These are phyloP conservation scores for Trichogramma pretiosum DNA, from an alignment of 1,140 invertebrate genomes.

Conservation along the genomic window DNA sequence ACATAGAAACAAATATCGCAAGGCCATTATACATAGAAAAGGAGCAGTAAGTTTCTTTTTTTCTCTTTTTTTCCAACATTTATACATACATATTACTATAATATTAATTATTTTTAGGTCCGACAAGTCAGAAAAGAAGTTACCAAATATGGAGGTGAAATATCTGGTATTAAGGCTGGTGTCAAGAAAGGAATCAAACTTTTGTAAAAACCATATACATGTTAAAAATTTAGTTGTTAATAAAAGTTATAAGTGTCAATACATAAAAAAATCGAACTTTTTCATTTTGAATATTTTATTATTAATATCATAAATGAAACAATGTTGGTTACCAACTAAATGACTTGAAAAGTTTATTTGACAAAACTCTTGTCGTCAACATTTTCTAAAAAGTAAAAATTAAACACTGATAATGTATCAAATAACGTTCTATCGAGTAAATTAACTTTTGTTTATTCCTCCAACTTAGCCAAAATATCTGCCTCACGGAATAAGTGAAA, in stretches of 20 bases:
- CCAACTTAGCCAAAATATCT: slow-evolving; percentile 92
- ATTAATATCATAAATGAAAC: slow-evolving; percentile 32
- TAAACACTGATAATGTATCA: slow-evolving; percentile 2
- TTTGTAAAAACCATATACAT: slow-evolving; percentile 46
- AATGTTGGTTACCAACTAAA: slow-evolving; percentile 24
- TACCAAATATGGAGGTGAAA: slow-evolving; percentile 75
- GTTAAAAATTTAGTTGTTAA: slow-evolving; percentile 9
- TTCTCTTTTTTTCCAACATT: slow-evolving; percentile 5
- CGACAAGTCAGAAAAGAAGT: slow-evolving; percentile 71
- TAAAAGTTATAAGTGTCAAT: not conserved
- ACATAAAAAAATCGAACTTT: slow-evolving; percentile 9
- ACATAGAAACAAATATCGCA: slow-evolving; percentile 81
- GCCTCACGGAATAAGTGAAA: slow-evolving; percentile 91
- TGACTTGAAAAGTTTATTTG: slow-evolving; percentile 22
- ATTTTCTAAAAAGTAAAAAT: not conserved
- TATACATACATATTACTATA: slow-evolving; percentile 4
- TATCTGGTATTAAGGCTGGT: slow-evolving; percentile 81
- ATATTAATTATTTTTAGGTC: slow-evolving; percentile 48
- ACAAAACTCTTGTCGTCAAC: slow-evolving; percentile 1
- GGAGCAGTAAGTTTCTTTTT: slow-evolving; percentile 58
- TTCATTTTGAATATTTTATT: slow-evolving; percentile 19
- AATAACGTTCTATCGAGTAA: no score
- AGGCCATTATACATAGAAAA: slow-evolving; percentile 81
- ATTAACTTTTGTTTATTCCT: no score
- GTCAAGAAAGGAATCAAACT: slow-evolving; percentile 81